phyloP scores from a whole-genome alignment of 2,888 invertebrate species.

The Fabriciana adippe region DNA sequence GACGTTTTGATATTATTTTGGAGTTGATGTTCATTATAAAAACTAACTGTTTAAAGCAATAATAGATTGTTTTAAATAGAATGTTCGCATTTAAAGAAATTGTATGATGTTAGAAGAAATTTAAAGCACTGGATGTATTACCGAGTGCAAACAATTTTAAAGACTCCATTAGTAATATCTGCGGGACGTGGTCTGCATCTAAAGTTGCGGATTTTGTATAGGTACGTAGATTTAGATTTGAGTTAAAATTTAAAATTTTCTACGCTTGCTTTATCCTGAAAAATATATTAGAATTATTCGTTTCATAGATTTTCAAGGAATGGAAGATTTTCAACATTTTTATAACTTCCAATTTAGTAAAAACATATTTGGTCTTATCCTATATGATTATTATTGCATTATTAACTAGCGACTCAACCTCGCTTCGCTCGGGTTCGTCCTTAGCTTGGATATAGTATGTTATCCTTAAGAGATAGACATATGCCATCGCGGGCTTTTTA shows the following conservation, averaged over 20 bases:
- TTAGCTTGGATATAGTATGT: no score
- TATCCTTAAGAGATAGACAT: no score
- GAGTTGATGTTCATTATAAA: no score
- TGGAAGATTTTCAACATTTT: neutral
- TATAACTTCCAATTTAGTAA: neutral
- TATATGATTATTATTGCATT: no score
- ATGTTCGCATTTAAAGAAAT: no score
- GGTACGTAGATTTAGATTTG: conserved; percentile 16
- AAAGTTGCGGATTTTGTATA: conserved; percentile 44
- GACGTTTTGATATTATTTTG: no score
- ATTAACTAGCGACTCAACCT: no score
- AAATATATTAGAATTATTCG: neutral
- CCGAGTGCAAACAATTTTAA: conserved; percentile 49
- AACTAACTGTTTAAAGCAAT: no score
- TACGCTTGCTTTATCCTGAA: neutral
- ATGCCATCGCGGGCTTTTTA: no score
- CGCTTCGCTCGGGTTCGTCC: no score
- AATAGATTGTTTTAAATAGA: no score
- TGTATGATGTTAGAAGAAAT: neutral
- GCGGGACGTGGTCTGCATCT: conserved; percentile 50
- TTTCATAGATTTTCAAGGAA: neutral
- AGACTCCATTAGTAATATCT: conserved; percentile 52
- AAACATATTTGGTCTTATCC: no score
- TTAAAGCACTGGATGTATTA: conserved; percentile 22
- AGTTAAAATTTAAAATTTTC: conserved; percentile 13